Evolutionary conservation across 1,140 invertebrate species (phyloP), one percentile per base, ranked within the genome.

Genomic region (Apocrypta bakeri): DNA sequence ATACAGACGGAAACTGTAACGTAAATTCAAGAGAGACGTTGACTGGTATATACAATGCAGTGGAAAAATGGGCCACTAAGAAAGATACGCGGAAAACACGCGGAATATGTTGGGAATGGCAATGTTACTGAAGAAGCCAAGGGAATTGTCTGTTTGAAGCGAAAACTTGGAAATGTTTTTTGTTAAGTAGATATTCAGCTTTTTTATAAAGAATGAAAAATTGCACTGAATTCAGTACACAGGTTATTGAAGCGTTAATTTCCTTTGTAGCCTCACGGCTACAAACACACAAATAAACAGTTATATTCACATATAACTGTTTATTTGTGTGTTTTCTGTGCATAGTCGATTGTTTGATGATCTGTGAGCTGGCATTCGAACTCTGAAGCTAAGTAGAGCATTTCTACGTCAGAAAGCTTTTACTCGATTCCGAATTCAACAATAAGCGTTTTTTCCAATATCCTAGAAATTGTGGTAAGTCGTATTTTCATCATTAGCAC

Each of bases 191-290:
- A n/a, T 56, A 56, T 17, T 7, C 21, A 56, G 33, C 48, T 56
- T 56, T 42, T 56, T 56, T n/a, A 56, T 56, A 17, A n/a, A 27
- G 64, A 9, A 40, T 1, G 31, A 31, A 21, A 37, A 24, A 7
- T 79, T 24, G 21, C 37, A 42, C 9, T 69, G 48, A 17, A n/a
- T n/a, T 21, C 25, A 2, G 14, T 31, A 25, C 48, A 37, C 1
- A 17, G 66, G 27, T 79, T 42, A 79, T 72, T 79, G 68, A 79
- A 72, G 29, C 63, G 68, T 72, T 68, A 79, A 27, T 72, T 31
- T 72, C 72, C 72, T 29, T 72, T 79, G 72, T 72, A 61, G 14
- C 68, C 42, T 37, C 64, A 29, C 4, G 33, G 33, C n/a, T n/a
- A n/a, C n/a, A 56, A 79, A 31, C 31, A 40, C 24, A 33, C 24